Conservation (phyloP, 1,140 invertebrate genomes). For the Conus ventricosus region DNA sequence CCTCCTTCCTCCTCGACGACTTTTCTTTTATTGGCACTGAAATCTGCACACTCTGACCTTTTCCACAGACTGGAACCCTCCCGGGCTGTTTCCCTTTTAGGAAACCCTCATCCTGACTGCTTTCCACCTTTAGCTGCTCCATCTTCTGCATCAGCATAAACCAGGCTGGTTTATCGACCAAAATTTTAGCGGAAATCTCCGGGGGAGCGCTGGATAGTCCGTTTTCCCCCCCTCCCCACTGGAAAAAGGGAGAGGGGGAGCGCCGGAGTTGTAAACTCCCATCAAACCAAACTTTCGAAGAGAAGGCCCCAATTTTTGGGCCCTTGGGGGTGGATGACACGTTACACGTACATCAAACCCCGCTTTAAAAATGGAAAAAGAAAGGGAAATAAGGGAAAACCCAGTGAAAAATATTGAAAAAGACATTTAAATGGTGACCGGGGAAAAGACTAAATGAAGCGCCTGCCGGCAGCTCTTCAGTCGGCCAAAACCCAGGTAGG, state of each 20-base stretch:
- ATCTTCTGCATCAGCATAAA: constrained; percentile 87
- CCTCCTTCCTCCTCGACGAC: constrained; percentile 58
- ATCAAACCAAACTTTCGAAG: no score
- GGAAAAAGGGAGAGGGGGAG: constrained; percentile 47
- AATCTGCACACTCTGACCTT: constrained; percentile 82
- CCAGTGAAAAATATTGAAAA: no score
- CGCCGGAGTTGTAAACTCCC: no score
- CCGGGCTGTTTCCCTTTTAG: constrained; percentile 84
- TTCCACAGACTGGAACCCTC: constrained; percentile 87
- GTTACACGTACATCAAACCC: no score
- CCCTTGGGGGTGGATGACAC: no score
- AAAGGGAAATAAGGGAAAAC: no score
- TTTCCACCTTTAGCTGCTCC: constrained; percentile 83
- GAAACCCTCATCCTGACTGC: constrained; percentile 76
- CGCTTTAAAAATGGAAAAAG: no score
- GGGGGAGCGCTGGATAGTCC: constrained; percentile 38
- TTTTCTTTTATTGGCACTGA: constrained; percentile 55
- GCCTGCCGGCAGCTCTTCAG: no score
- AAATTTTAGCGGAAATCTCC: neutral
- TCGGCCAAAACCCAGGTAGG: no score
- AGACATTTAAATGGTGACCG: no score
- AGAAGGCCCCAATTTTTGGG: no score
- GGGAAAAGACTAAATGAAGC: no score
- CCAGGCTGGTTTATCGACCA: constrained; percentile 75
- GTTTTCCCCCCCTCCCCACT: constrained; percentile 37